phyloP scores from a whole-genome alignment of 2,113 vertebrate species.

The Jacana jacana region DNA sequence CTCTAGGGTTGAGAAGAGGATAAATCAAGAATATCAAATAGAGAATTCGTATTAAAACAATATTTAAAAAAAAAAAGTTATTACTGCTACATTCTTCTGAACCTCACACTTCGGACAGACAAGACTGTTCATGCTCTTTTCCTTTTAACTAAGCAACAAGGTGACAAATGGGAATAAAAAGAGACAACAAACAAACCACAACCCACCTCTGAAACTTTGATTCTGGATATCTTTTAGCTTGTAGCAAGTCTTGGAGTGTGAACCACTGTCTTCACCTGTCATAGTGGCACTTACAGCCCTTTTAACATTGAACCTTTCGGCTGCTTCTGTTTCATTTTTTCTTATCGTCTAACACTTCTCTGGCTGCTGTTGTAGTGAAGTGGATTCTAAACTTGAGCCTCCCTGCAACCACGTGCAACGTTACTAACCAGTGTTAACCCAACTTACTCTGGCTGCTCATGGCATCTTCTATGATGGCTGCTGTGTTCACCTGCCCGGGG shows the following conservation, averaged over 20 bases:
- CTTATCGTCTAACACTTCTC: conserved; percentile 73
- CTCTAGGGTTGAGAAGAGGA: conserved; percentile 56
- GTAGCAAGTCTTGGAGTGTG: conserved; percentile 48
- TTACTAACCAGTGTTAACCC: conserved; percentile 84
- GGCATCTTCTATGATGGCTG: conserved; percentile 70
- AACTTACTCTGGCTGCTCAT: conserved; percentile 74
- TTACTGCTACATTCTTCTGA: conserved; percentile 32
- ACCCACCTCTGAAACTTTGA: conserved; percentile 41
- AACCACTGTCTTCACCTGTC: conserved; percentile 51
- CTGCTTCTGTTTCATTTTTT: conserved; percentile 70
- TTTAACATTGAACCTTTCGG: conserved; percentile 70
- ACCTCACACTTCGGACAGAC: conserved; percentile 49
- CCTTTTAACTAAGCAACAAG: conserved; percentile 26
- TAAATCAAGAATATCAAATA: conserved; percentile 39
- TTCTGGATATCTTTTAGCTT: conserved; percentile 44
- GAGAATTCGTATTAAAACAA: background rate
- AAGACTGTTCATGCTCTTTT: background rate
- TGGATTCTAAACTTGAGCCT: conserved; percentile 72
- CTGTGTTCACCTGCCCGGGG: conserved; percentile 72
- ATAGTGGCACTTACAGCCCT: conserved; percentile 63
- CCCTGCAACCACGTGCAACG: conserved; percentile 69
- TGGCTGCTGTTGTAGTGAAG: conserved; percentile 77
- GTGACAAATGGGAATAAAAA: conserved; percentile 28
- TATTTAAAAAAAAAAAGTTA: too few species aligned
- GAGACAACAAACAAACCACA: background rate